Evolutionary conservation across 2,113 vertebrate genomes (phyloP), one percentile per base, ranked within the genome.

Genomic region (Daphoenositta chrysoptera): DNA sequence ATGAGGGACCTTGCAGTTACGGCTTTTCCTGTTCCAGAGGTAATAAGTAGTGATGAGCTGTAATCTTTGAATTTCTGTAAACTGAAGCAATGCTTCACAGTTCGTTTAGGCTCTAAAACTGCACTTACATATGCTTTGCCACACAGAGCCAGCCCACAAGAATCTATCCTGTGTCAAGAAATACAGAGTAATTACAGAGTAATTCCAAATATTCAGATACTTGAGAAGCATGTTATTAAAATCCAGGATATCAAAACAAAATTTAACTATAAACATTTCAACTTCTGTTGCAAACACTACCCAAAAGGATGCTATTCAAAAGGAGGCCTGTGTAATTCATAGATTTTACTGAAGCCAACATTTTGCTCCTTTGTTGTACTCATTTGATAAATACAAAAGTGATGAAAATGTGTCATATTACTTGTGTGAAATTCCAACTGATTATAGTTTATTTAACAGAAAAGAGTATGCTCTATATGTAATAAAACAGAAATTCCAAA

Each of bases 401-500:
- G 2, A 47, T 84, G 56, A 51, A 91, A 84, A 51, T 65, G 68
- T 82, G 64, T 93, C 64, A 11, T 73, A 58, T 71, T 76, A 75
- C 47, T 90, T 91, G 48, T 91, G 76, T 87, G 71, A 92, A 93
- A 94, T 70, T 76, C 80, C 79, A 94, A 58, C 31, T 83, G 75
- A 50, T 39, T 64, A 33, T 56, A 42, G 19, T 73, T 89, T 65
- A 56, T 92, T 93, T 56, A 9, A 78, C 54, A 56, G 39, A 82
- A 66, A 66, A 44, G 68, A 44, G 4, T 89, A 48, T 90, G 50
- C 39, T 88, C 71, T 63, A 3, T n/a, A 42, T 94, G 51, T 94
- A 95, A 87, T 92, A 93, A 95, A 96, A 50, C 44, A 89, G 75
- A 88, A 90, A 66, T 81, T 78, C 72, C 86, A 82, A 92, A 75